These are phyloP conservation scores for Drosophila acutilabella DNA, from an alignment of 2,888 invertebrate genomes.

Conservation along the genomic window DNA sequence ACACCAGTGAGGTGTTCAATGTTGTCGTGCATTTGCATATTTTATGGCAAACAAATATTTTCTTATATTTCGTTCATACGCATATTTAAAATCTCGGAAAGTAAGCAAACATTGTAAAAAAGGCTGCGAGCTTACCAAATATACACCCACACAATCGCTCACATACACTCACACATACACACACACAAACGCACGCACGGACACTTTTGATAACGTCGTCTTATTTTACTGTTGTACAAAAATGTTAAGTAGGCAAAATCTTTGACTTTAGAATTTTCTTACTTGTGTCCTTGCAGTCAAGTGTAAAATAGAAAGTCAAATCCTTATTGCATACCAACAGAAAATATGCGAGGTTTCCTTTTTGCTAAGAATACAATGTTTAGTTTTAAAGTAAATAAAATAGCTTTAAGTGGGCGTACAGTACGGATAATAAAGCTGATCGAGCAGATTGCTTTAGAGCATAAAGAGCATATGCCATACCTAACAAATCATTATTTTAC, in stretches of 20 bases:
- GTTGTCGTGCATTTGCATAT: constrained; percentile 64
- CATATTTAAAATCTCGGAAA: constrained; percentile 55
- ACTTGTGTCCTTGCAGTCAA: constrained; percentile 64
- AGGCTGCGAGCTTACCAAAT: constrained; percentile 35
- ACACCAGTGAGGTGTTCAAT: constrained; percentile 21
- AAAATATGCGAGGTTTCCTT: constrained; percentile 38
- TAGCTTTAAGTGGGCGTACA: neutral
- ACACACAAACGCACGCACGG: no score
- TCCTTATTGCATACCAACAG: constrained; percentile 46
- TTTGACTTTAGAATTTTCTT: constrained; percentile 21
- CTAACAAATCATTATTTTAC: constrained; percentile 33
- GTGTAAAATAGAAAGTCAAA: constrained; percentile 75
- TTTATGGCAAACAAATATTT: constrained; percentile 53
- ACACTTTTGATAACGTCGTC: constrained; percentile 51
- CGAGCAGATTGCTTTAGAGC: neutral
- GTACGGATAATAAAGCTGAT: neutral
- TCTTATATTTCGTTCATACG: constrained; percentile 35
- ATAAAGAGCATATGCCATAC: constrained; percentile 7
- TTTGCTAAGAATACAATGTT: neutral
- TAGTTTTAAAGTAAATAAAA: neutral
- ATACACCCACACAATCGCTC: constrained; percentile 19
- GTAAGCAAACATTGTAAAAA: constrained; percentile 49
- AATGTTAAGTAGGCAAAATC: constrained; percentile 42
- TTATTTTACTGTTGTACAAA: constrained; percentile 20
- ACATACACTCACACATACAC: constrained; percentile 11